These are phyloP conservation scores for Montipora sp. DNA, from an alignment of 64 coral and sea anemone species.

Conservation along the genomic window DNA sequence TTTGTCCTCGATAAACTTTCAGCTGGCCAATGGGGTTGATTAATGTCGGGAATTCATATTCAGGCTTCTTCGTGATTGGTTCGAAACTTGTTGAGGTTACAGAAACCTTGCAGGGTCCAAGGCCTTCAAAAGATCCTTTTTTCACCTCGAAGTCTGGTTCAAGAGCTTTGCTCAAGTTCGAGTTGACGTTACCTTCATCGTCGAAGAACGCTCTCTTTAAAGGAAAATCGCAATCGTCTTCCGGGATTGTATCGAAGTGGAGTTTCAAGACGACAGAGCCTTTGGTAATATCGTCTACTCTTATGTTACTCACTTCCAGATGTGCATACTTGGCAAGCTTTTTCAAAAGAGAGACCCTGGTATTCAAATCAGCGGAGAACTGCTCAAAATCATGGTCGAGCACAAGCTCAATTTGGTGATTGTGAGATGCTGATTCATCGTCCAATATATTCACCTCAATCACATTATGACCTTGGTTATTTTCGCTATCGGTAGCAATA, in stretches of 20 bases:
- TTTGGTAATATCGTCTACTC: constrained; percentile 39
- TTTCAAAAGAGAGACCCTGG: constrained; percentile 58
- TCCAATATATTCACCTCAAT: constrained; percentile 56
- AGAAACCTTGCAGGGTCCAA: constrained; percentile 43
- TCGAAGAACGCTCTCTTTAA: constrained; percentile 20
- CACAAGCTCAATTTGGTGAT: constrained; percentile 74
- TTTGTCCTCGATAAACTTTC: constrained; percentile 63
- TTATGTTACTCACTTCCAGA: constrained; percentile 72
- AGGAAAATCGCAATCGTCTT: constrained; percentile 37
- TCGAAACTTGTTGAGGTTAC: background rate
- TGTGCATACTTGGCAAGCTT: constrained; percentile 76
- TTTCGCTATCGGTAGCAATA: constrained; percentile 58
- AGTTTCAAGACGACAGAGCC: constrained; percentile 74
- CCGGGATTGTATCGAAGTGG: constrained; percentile 67
- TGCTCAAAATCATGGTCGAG: constrained; percentile 57
- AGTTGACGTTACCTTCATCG: background rate
- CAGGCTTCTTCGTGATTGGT: background rate
- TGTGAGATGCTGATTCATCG: constrained; percentile 38
- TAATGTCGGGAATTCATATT: background rate
- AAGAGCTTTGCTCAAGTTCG: constrained; percentile 30
- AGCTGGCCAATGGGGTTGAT: constrained; percentile 59
- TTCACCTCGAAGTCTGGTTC: constrained; percentile 66
- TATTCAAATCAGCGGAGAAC: constrained; percentile 64
- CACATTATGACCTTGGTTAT: constrained; percentile 15
- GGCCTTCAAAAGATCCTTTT: constrained; percentile 54